These are phyloP conservation scores for Larimichthys polyactis DNA, from an alignment of 2,113 vertebrate species.

Conservation along the genomic window DNA sequence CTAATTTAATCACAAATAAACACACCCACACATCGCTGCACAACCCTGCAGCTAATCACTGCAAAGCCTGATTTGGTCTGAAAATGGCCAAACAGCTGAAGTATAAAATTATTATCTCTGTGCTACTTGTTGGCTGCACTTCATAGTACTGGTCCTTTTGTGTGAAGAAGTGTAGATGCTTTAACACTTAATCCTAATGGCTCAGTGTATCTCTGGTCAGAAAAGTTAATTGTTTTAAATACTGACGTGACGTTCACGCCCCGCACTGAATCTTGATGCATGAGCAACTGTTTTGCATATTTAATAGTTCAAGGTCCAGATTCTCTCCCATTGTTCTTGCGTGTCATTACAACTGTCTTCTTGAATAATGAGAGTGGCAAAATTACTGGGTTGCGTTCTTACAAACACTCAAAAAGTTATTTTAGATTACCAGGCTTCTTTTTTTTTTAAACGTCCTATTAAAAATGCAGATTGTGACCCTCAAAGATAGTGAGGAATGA, in stretches of 20 bases:
- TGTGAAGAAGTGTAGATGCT: background rate
- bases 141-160: background rate
- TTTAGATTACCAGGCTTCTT: background rate
- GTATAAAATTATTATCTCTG: background rate
- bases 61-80: too few relatives aligned
- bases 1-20: too few relatives aligned
- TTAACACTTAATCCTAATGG: conserved; percentile 26
- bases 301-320: conserved; percentile 4
- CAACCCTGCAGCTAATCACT: too few relatives aligned
- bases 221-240: background rate
- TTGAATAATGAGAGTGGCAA: conserved; percentile 14
- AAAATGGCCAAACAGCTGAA: background rate
- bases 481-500: conserved; percentile 6
- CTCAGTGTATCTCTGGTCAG: background rate
- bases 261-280: background rate
- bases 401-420: conserved; percentile 16
- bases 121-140: background rate
- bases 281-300: background rate
- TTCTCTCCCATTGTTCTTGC: background rate
- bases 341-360: conserved; percentile 25
- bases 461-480: conserved; percentile 24
- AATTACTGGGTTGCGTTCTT: conserved; percentile 29
- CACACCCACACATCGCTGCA: too few relatives aligned
- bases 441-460: background rate
- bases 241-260: background rate